Base-by-base conservation (phyloP, 2,113 vertebrate species). In the Scartelaos histophorus region DNA sequence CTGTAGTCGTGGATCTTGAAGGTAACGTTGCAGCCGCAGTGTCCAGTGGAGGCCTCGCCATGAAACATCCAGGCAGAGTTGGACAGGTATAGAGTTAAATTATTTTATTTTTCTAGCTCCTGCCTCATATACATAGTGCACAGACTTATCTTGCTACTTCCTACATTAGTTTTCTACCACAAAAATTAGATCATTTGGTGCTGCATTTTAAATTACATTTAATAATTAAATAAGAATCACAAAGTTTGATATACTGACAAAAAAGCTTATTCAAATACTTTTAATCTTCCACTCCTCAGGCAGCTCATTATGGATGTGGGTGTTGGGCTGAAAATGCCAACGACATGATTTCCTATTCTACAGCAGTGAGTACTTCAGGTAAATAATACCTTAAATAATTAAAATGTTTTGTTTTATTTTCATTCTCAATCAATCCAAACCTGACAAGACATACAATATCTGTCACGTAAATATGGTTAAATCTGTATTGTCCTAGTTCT, bases 351-450 rank as follows among this genome's bases (percentile, higher is more conserved):
- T 93, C 96, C 89, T 98, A 98, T 85, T 97, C 97, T 81, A 98
- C 97, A 94, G 98, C 97, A 95, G 97, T 98, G 95, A 99, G 98
- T 96, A 99, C 97, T 93, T 99, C 98, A 98, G 98, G 98, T 99
- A 99, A 95, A 81, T 68, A 29, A 29, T 29, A 29, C 2, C 29
- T 29, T 29, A 29, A 29, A 29, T 29, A 2, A 29, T 4, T n/a
- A n/a, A n/a, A n/a, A n/a, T 4, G 91, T 46, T 70, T 51, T 74
- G 25, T 49, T 46, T 43, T 49, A 17, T 49, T 49, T 49, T 15
- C 13, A 13, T 5, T 54, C n/a, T 10, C 51, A n/a, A 54, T 54
- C 51, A 54, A 21, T 19, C 2, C 51, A n/a, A 54, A n/a, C 19
- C 49, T 53, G 49, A n/a, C 49, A 53, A 19, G 49, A 5, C 17